These are phyloP conservation scores for Crepidodera aurea DNA, from an alignment of 2,888 invertebrate genomes.

Conservation along the genomic window DNA sequence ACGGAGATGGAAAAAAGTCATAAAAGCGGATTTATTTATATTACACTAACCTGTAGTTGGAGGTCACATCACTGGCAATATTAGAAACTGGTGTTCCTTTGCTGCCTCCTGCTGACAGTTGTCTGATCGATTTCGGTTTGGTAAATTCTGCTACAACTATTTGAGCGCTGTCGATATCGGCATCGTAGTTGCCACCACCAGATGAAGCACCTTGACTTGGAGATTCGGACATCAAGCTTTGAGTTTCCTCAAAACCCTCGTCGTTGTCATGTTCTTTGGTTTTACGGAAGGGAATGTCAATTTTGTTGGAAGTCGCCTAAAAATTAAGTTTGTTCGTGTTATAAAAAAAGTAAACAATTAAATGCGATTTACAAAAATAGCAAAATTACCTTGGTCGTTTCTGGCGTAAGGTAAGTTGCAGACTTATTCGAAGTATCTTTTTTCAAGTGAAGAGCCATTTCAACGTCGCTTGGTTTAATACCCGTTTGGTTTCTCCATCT, in stretches of 20 bases:
- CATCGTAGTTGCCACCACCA: slow-evolving; percentile 66
- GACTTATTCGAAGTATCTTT: slow-evolving; percentile 46
- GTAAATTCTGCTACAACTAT: slow-evolving; percentile 48
- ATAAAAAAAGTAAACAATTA: no score
- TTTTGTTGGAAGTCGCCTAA: slow-evolving; percentile 49
- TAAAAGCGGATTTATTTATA: no score
- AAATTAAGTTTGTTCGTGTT: background rate
- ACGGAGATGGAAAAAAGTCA: no score
- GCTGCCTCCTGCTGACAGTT: slow-evolving; percentile 56
- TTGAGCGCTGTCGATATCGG: slow-evolving; percentile 61
- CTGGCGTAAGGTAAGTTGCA: slow-evolving; percentile 43
- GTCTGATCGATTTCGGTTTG: slow-evolving; percentile 46
- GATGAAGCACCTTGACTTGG: slow-evolving; percentile 87
- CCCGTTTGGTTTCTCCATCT: slow-evolving; percentile 67
- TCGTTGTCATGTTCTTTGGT: slow-evolving; percentile 78
- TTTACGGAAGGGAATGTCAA: slow-evolving; percentile 55
- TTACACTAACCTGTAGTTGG: slow-evolving; percentile 20
- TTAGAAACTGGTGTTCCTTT: slow-evolving; percentile 62
- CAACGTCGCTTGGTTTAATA: slow-evolving; percentile 75
- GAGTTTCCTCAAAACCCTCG: slow-evolving; percentile 91
- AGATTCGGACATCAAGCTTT: slow-evolving; percentile 86
- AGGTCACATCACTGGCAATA: slow-evolving; percentile 12
- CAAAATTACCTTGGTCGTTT: slow-evolving; percentile 43
- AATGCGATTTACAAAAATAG: no score
- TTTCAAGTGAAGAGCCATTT: slow-evolving; percentile 68